These are phyloP conservation scores for Drosophila glabriapex DNA, from an alignment of 2,888 invertebrate species.

Conservation along the genomic window DNA sequence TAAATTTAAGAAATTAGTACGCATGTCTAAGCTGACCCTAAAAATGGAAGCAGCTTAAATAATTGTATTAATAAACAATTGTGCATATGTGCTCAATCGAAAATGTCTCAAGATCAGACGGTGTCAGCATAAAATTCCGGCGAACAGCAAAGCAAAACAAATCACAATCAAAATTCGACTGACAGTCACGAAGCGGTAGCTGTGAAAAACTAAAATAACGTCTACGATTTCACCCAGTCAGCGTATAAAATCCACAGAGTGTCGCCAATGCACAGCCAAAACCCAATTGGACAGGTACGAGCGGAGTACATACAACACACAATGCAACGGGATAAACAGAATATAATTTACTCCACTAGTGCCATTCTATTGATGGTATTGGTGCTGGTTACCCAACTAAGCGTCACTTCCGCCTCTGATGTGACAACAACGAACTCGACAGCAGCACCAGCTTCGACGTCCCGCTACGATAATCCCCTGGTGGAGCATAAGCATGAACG, in stretches of 20 bases:
- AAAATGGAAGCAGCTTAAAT: slow-evolving; percentile 36
- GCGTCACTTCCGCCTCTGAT: slow-evolving; percentile 2
- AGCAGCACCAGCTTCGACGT: slow-evolving; percentile 16
- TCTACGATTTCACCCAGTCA: slow-evolving; percentile 74
- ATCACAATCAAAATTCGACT: slow-evolving; percentile 60
- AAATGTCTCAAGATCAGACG: slow-evolving; percentile 75
- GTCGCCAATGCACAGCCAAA: slow-evolving; percentile 47
- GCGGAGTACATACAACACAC: slow-evolving; percentile 27
- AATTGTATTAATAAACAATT: slow-evolving; percentile 23
- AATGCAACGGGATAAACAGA: slow-evolving; percentile 47
- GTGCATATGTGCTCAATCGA: slow-evolving; percentile 60
- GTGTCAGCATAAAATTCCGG: slow-evolving; percentile 72
- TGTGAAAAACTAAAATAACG: slow-evolving; percentile 45
- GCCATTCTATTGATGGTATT: slow-evolving; percentile 27
- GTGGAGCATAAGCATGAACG: slow-evolving; percentile 75
- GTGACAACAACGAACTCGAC: slow-evolving; percentile 17
- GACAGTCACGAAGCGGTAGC: slow-evolving; percentile 69
- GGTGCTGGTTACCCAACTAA: slow-evolving; percentile 38
- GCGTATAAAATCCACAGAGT: slow-evolving; percentile 62
- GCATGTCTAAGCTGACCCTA: slow-evolving; percentile 45
- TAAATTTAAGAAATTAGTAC: slow-evolving; percentile 23
- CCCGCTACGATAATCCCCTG: slow-evolving; percentile 57
- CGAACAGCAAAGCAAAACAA: slow-evolving; percentile 64
- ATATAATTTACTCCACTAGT: slow-evolving; percentile 14
- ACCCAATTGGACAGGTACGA: slow-evolving; percentile 30